Evolutionary conservation across 2,113 vertebrate species (phyloP), one percentile per base, ranked within the genome.

Genomic region (Solenodon paradoxus): DNA sequence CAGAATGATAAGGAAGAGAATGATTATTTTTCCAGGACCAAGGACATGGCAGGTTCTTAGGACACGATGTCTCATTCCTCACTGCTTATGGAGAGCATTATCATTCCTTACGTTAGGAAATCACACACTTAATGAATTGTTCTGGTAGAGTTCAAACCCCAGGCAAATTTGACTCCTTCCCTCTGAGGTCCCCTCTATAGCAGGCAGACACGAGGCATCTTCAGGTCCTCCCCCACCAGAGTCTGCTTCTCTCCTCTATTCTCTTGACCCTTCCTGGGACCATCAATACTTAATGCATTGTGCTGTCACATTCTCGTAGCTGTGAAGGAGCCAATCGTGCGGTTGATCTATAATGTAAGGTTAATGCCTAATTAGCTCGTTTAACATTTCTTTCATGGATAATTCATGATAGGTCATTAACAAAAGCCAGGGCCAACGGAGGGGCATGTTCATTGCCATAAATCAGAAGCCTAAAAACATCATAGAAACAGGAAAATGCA

Each of bases 371-470:
- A 98, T 98, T 98, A 98, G 96, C 93, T 95, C 95, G 10, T 96
- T 96, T 92, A 97, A 95, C 94, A 57, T 97, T 96, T 95, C 88
- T 95, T 98, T 97, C 84, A 79, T 95, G 87, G 97, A 97, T 98
- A 98, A 98, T 98, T 98, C 96, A 98, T 94, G 96, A 95, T 96
- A 93, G 96, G 97, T 97, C 98, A 97, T 97, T 97, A 98, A 98
- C 93, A 97, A 98, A 97, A 97, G 83, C 96, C 97, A 97, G 96
- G 97, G 96, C 97, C 91, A 97, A 94, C 32, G 35, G 81, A 97
- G 92, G 88, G 97, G 3, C 86, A 95, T 13, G 92, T 89, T 97
- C 94, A 57, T 87, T 13, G 80, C 95, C 97, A 95, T 98, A 98
- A 98, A 98, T 98, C 97, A 97, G 9, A 69, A 90, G 94, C 90